Percentiles rank a stretch among this genome's conserved stretches.
Conservation (phyloP, 2,888 invertebrate species). For the Empis livida region DNA sequence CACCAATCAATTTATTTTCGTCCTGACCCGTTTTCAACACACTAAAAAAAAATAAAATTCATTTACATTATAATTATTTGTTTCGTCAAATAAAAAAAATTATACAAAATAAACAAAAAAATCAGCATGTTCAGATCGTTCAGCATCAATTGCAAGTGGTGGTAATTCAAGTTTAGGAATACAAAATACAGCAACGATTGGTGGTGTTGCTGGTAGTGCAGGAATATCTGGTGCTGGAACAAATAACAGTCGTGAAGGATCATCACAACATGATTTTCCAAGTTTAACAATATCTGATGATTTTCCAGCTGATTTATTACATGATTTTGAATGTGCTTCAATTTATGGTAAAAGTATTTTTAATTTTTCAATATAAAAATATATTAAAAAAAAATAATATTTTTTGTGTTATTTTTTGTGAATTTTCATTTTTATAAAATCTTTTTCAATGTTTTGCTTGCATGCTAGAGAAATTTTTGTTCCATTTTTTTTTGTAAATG, state of each 20-base stretch:
- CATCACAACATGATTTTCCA: slow-evolving; percentile 37
- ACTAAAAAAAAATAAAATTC: too few species aligned
- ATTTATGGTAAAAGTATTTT: slow-evolving; percentile 31
- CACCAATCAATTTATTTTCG: too few species aligned
- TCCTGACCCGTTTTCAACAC: too few species aligned
- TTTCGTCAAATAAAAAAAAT: slow-evolving; percentile 4
- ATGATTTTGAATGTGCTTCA: slow-evolving; percentile 32
- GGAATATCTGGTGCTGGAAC: slow-evolving; percentile 12
- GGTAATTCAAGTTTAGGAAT: slow-evolving; percentile 33
- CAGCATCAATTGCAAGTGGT: slow-evolving; percentile 33
- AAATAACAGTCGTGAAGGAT: slow-evolving; percentile 26
- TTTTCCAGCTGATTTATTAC: slow-evolving; percentile 33
- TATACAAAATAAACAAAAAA: background rate
- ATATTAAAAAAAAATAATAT: background rate
- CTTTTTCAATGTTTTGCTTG: background rate
- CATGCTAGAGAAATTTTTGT: slow-evolving; percentile 3
- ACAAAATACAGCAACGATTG: slow-evolving; percentile 28
- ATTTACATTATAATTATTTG: too few species aligned
- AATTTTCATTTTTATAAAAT: background rate
- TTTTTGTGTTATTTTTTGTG: slow-evolving; percentile 2
- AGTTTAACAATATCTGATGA: slow-evolving; percentile 37
- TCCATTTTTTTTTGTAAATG: slow-evolving; percentile 2
- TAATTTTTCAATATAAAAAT: slow-evolving; percentile 8
- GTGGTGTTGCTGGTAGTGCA: slow-evolving; percentile 14
- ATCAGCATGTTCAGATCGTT: slow-evolving; percentile 35